A percentile compares a stretch with the other conserved stretches of the same genome.
phyloP scores from a whole-genome alignment of 92 coral and sea anemone genomes.

The Paramuricea clavata region DNA sequence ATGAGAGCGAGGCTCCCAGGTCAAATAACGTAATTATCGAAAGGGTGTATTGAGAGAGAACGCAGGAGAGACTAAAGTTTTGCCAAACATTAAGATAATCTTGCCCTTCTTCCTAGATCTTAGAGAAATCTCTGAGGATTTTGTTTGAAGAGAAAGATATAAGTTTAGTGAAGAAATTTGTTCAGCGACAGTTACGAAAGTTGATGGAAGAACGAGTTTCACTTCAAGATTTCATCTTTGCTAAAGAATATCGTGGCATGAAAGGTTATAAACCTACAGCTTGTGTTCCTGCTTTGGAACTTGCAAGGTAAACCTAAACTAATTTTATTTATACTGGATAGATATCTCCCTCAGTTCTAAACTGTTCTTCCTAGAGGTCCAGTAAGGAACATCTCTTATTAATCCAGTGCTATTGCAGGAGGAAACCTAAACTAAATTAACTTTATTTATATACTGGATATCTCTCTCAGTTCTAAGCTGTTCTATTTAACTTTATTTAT shows the following conservation, averaged over 20 bases:
- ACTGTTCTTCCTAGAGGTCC: too few species aligned
- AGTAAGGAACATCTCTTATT: too few species aligned
- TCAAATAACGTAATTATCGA: too few species aligned
- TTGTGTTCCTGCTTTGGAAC: slow-evolving; percentile 95
- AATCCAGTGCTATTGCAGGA: background rate
- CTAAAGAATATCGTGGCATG: slow-evolving; percentile 98
- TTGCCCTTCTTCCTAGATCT: slow-evolving; percentile 58
- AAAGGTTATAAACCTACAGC: slow-evolving; percentile 93
- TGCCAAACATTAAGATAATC: background rate
- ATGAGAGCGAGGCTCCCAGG: too few species aligned
- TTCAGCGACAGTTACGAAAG: slow-evolving; percentile 93
- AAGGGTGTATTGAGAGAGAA: background rate
- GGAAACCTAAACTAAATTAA: too few species aligned
- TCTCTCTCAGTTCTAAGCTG: background rate
- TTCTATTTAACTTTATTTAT: too few species aligned
- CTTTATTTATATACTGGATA: too few species aligned
- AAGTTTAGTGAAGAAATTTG: slow-evolving; percentile 86
- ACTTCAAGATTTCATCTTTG: slow-evolving; percentile 90
- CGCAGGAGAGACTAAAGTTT: too few species aligned
- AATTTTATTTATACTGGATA: background rate
- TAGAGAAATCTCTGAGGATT: slow-evolving; percentile 88
- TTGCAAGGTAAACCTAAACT: slow-evolving; percentile 72
- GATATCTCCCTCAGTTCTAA: too few species aligned
- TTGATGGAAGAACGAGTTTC: slow-evolving; percentile 89
- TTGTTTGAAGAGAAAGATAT: slow-evolving; percentile 90